Base-by-base conservation (phyloP, 2,797 vertebrate genomes). In the Brachyrhaphis roseni region DNA sequence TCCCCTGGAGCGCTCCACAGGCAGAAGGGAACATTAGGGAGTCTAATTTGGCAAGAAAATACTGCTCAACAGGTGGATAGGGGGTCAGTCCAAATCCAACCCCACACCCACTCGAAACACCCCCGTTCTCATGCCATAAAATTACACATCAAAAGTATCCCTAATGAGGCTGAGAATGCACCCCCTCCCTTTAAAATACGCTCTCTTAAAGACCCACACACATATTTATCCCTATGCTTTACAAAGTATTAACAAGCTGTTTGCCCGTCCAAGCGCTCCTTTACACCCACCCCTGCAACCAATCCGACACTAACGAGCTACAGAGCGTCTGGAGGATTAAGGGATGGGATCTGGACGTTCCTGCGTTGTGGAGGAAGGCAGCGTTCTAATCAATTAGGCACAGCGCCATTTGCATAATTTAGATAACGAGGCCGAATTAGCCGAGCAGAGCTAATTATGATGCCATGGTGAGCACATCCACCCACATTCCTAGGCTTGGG, bases 351-450 rank as follows among this genome's bases (percentile, higher is more conserved):
- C 85, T 91, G 91, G 93, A 95, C 92, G 89, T 93, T 83, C 84
- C 84, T 74, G 88, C 75, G 3, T 81, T 87, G 90, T 88, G 85
- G 88, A 86, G 62, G 81, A 43, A 64, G 76, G 78, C 5, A 89
- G 85, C 82, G 78, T 90, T 89, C 92, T 92, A 93, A 96, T 95
- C 95, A 96, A 95, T 95, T 94, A 95, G 91, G 90, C 92, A 89
- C 84, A 57, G 79, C 39, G 5, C 86, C 78, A 95, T 96, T 95
- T 95, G 94, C 95, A 96, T 96, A 95, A 94, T 95, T 96, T 94
- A 95, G 93, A 94, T 95, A 94, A 93, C 91, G 89, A 92, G 93
- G 91, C 86, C 62, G 91, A 93, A 94, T 95, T 95, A 96, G 95
- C 94, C 89, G 87, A 82, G 47, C 90, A 91, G 89, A 90, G 92